Evolutionary conservation across 2,888 invertebrate genomes (phyloP).

Genomic region (Rhingia campestris): DNA sequence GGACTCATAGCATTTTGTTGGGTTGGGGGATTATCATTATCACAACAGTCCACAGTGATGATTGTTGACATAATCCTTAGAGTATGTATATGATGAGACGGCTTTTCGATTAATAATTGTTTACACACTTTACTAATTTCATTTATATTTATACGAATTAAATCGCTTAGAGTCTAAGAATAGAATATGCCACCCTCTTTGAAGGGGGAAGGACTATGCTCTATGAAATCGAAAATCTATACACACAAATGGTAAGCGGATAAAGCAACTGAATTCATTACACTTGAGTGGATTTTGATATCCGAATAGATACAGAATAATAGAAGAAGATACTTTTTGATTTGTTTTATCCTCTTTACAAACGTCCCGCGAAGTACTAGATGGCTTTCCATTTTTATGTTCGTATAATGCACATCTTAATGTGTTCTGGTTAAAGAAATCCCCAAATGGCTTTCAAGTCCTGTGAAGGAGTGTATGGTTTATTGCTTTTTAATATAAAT

Average conservation of each 20-base stretch:
- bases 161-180: neutral
- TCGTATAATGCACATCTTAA: constrained; percentile 64
- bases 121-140: constrained; percentile 73
- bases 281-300: constrained; percentile 72
- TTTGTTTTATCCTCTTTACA: constrained; percentile 43
- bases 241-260: constrained; percentile 61
- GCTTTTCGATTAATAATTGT: constrained; percentile 70
- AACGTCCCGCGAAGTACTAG: constrained; percentile 10
- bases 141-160: constrained; percentile 63
- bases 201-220: neutral
- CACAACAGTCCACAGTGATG: constrained; percentile 30
- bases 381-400: constrained; percentile 51
- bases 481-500: constrained; percentile 73
- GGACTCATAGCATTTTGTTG: neutral
- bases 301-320: constrained; percentile 56
- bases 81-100: constrained; percentile 2
- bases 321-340: constrained; percentile 66
- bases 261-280: constrained; percentile 73
- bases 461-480: constrained; percentile 55
- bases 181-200: neutral
- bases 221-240: constrained; percentile 38
- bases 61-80: constrained; percentile 70
- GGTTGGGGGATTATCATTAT: constrained; percentile 24
- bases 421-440: constrained; percentile 64
- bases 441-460: constrained; percentile 60